Evolutionary conservation across 1,140 invertebrate species (phyloP).

Genomic region (Oscheius sp.): DNA sequence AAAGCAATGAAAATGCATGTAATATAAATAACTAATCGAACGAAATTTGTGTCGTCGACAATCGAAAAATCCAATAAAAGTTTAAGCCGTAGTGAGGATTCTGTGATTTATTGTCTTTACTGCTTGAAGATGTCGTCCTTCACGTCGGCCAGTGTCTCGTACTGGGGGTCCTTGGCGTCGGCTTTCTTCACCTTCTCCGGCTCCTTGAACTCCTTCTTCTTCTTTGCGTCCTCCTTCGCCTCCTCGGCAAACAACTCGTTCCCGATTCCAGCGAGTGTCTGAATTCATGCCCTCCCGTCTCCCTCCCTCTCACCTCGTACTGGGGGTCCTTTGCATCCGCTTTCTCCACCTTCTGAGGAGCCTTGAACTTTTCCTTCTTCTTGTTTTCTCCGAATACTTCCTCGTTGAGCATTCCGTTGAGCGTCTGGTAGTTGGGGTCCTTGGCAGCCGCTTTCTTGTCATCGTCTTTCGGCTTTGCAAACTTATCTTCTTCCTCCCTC

Average conservation of each 20-base stretch:
- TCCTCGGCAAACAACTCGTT: constrained; percentile 33
- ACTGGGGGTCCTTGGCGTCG: constrained; percentile 43
- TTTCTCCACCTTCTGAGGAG: constrained; percentile 34
- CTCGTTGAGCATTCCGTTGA: constrained; percentile 4
- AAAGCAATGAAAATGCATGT: too few species aligned
- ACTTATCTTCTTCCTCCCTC: not conserved
- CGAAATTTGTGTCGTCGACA: too few species aligned
- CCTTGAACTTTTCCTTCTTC: constrained; percentile 29
- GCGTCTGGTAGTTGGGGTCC: constrained; percentile 20
- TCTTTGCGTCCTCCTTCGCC: constrained; percentile 9
- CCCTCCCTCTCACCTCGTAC: too few species aligned
- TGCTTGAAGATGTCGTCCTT: constrained; percentile 44
- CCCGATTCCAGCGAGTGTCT: constrained; percentile 25
- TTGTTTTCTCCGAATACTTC: constrained; percentile 17
- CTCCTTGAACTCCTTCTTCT: constrained; percentile 39
- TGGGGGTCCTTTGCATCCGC: constrained; percentile 42
- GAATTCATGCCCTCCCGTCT: too few species aligned
- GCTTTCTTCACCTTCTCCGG: constrained; percentile 37
- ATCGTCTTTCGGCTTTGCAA: not conserved
- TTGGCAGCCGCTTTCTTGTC: constrained; percentile 20
- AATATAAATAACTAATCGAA: too few species aligned
- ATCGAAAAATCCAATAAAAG: not conserved
- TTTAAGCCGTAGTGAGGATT: not conserved
- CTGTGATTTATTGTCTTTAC: too few species aligned
- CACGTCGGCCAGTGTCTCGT: constrained; percentile 44